Base-by-base conservation (phyloP, 2,888 invertebrate species). In the Meiosimyza decipiens region DNA sequence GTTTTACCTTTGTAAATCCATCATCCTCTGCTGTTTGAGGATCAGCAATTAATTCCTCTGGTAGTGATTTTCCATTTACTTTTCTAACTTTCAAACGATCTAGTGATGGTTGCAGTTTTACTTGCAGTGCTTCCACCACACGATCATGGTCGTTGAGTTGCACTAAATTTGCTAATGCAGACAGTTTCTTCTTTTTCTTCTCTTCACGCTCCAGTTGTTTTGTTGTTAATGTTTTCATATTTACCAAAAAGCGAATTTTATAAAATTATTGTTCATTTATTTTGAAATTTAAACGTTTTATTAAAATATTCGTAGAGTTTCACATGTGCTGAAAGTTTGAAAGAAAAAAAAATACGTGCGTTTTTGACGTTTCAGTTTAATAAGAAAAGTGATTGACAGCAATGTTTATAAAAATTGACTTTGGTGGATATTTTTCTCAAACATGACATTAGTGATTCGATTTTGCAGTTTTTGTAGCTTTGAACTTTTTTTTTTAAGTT, bases 141-240 rank as follows among this genome's bases (percentile, higher is more conserved):
- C 89, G 88, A 80, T 91, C 91, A 75, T 87, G 87, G 79, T 91
- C 91, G 82, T 92, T 92, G 70, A 91, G 85, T 84, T 90, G 89
- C 52, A 90, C 87, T 66, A 92, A 85, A 82, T 90, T 89, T 12
- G 90, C 87, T 74, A 91, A 86, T 2, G 92, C 91, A 6, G 89
- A 89, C 82, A 91, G 87, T 86, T 91, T 92, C 82, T 89, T 90
- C 81, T 89, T 90, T 81, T 91, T 92, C 76, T 89, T 91, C 80
- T 91, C 90, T 73, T 88, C 85, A 74, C 91, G 89, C 79, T 88
- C 86, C 73, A 88, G 85, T 80, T 89, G 88, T 81, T 91, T 91
- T 49, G 88, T 79, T 51, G 87, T 87, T 63, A 84, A 80, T 66
- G 84, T 82, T 81, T 88, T 73, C 79, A 79, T 79, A 51, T 69